phyloP scores from a whole-genome alignment of 2,888 invertebrate genomes.

The Conistra vaccinii region DNA sequence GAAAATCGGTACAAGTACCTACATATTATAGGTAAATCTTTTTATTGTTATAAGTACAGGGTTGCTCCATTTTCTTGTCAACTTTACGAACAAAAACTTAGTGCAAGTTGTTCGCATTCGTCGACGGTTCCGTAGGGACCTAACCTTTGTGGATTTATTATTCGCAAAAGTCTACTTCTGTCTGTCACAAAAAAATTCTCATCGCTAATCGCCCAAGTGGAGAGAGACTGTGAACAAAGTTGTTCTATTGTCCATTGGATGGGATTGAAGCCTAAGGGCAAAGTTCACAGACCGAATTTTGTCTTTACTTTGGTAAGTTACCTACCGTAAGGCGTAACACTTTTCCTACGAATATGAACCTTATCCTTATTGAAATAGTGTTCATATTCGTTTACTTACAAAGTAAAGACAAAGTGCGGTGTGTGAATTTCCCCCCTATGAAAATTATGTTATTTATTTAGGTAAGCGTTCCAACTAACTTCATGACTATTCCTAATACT shows the following conservation, averaged over 20 bases:
- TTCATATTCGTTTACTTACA: not conserved
- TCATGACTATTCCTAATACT: not conserved
- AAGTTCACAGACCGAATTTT: not conserved
- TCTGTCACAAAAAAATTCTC: not conserved
- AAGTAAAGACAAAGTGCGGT: not conserved
- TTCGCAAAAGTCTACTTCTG: not conserved
- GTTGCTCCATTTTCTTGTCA: not conserved
- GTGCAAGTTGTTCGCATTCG: not conserved
- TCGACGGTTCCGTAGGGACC: not conserved
- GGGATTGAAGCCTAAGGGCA: not conserved
- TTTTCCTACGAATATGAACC: not conserved
- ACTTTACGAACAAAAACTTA: not conserved
- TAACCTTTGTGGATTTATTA: not conserved
- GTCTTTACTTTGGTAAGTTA: not conserved
- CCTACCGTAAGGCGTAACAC: too few relatives aligned
- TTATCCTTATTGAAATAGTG: rapidly evolving
- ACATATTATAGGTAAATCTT: not conserved
- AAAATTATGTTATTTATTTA: not conserved
- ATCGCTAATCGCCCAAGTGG: not conserved
- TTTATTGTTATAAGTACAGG: not conserved
- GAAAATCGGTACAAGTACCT: not conserved
- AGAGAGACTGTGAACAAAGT: not conserved
- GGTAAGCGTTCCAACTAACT: not conserved
- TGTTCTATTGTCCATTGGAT: not conserved
- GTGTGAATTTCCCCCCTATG: not conserved